phyloP scores from a whole-genome alignment of 2,797 vertebrate genomes.

The Scyliorhinus canicula region DNA sequence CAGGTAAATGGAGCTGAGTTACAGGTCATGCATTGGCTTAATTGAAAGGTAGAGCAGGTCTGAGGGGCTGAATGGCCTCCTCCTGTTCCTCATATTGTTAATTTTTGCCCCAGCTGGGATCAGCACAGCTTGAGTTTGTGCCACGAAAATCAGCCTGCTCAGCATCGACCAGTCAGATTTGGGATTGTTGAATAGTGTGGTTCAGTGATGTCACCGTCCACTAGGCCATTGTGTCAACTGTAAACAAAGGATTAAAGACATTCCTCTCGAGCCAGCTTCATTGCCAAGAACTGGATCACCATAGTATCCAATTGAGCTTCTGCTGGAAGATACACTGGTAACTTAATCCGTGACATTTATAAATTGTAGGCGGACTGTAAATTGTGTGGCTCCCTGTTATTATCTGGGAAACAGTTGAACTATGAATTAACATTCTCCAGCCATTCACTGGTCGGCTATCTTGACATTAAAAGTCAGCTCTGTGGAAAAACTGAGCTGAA shows the following conservation, averaged over 20 bases:
- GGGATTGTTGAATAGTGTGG: not conserved
- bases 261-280: not conserved
- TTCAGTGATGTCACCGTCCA: not conserved
- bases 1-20: not conserved
- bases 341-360: not conserved
- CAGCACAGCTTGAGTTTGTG: not conserved
- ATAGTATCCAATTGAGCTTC: not conserved
- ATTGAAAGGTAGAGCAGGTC: not conserved
- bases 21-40: not conserved
- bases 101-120: not conserved
- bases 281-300: slow-evolving; percentile 18
- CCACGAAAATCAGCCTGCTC: not conserved
- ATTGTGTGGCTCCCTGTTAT: not conserved
- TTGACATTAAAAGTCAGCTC: not conserved
- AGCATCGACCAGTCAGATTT: not conserved
- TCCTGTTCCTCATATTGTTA: not conserved
- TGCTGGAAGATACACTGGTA: not conserved
- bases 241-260: not conserved
- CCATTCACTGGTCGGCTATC: not conserved
- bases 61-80: not conserved
- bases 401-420: not conserved
- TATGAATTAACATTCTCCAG: slow-evolving; percentile 9
- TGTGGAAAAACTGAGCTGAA: not conserved
- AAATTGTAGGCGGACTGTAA: slow-evolving; percentile 12
- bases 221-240: not conserved